Evolutionary conservation across 2,888 invertebrate genomes (phyloP), one percentile per base, ranked within the genome.

Genomic region (Noctuana brunneofusca): DNA sequence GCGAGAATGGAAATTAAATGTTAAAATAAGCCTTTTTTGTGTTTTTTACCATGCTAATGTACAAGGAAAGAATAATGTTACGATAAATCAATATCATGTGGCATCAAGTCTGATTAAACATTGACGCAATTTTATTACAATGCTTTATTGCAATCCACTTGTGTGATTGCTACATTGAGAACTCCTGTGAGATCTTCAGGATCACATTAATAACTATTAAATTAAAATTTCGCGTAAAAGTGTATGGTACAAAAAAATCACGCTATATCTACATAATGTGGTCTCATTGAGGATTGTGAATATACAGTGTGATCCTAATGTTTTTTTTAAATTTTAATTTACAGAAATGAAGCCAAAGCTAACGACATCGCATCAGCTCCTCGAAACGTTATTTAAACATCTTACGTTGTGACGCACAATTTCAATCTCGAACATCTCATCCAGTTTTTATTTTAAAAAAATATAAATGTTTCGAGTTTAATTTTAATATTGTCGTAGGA

Each of bases 341-440:
- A 64, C 90, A 90, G 90, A 86, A 84, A 91, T 89, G 88, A 88
- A 88, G 84, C 83, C 83, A 74, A 87, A 84, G 75, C 75, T 80
- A 77, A 68, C 75, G 66, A 79, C 72, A 74, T 75, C 74, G 69
- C 79, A 76, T 75, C 79, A 79, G 75, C 79, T 81, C 72, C 78
- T 79, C 76, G 79, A 83, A 80, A 81, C 74, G 75, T 75, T 77
- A 71, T 79, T 80, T 81, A 87, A 86, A 80, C 78, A 81, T 71
- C 76, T 76, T 73, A 75, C 81, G 72, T 89, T 91, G 87, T 89
- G 90, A 90, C 89, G 86, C 80, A 86, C 79, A 86, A 73, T 76
- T 68, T 72, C 71, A 73, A 71, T 75, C 74, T 73, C 71, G 75
- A 73, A 74, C 74, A 68, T 64, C 69, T 73, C 70, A 75, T 74